Evolutionary conservation across 2,797 vertebrate species (phyloP), one percentile per base, ranked within the genome.

Genomic region (Echeneis naucrates): DNA sequence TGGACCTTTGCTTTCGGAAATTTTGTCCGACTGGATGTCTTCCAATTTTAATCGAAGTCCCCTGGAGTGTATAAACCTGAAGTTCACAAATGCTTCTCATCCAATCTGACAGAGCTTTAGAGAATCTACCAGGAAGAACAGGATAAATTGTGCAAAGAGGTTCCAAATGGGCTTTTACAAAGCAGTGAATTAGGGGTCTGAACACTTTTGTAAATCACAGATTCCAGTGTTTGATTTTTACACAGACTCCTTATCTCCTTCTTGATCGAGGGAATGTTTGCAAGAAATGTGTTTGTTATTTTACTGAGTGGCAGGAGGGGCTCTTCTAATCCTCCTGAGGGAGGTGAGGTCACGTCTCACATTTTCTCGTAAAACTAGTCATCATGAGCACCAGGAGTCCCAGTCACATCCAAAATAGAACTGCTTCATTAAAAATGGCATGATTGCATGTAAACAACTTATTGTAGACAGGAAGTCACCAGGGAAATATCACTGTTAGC

Each of bases 401-500:
- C 26, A 38, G 71, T 30, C 1, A 8, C 37, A 68, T 68, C 26
- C 53, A 58, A 77, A 27, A 37, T 7, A 16, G 8, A 0, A 14
- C 48, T 17, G 21, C 68, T 73, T 71, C 61, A 45, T 76, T 68
- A 65, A 60, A 69, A 68, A 63, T 32, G 42, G 9, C n/a, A 45
- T 48, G 26, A 75, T 24, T 56, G 44, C 59, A 74, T 71, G 76
- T 72, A 75, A 77, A 83, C 58, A 70, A 58, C n/a, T 48, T 57
- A 42, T 69, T 83, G 68, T 72, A 77, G 78, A 71, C 74, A n/a
- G n/a, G 27, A 40, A 54, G 76, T 74, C 81, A 80, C 47, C 13
- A 62, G 37, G 40, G 53, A 72, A 68, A 68, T 33, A 61, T 78
- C 70, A 67, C 21, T 33, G 61, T 53, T 53, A 48, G 48, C 30